These are phyloP conservation scores for Elgaria multicarinata DNA, from an alignment of 2,113 vertebrate genomes.

Conservation along the genomic window DNA sequence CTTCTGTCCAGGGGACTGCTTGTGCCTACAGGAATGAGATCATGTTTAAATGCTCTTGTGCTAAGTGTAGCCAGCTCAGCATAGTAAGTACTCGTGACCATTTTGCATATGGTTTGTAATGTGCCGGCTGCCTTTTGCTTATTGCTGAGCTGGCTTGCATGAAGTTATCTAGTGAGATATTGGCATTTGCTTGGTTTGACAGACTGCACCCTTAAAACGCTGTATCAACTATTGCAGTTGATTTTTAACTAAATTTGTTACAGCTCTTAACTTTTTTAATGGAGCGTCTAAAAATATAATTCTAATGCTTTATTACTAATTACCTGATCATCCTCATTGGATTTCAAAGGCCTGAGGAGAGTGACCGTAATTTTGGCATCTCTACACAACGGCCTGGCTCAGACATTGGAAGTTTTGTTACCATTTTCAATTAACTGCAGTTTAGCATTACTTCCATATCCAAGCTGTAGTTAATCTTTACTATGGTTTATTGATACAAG, in stretches of 20 bases:
- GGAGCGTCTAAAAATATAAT: slow-evolving; percentile 20
- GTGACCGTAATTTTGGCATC: slow-evolving; percentile 32
- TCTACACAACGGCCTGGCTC: not conserved
- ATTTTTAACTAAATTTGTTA: not conserved
- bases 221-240: not conserved
- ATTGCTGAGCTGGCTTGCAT: slow-evolving; percentile 48
- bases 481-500: not conserved
- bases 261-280: slow-evolving; percentile 1
- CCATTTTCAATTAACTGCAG: not conserved
- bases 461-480: not conserved
- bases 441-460: not conserved
- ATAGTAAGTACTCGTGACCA: slow-evolving; percentile 78
- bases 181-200: slow-evolving; percentile 43
- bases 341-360: not conserved
- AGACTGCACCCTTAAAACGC: slow-evolving; percentile 13
- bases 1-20: slow-evolving; percentile 71
- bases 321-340: slow-evolving; percentile 8
- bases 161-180: slow-evolving; percentile 16
- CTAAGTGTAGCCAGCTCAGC: slow-evolving; percentile 74
- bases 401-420: not conserved
- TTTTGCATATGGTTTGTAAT: slow-evolving; percentile 49
- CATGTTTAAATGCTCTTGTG: slow-evolving; percentile 76
- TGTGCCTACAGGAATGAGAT: slow-evolving; percentile 77
- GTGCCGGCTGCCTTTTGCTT: slow-evolving; percentile 28
- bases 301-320: slow-evolving; percentile 26